Evolutionary conservation across 1,140 invertebrate genomes (phyloP), one percentile per base, ranked within the genome.

Genomic region (Monochamus saltuarius): DNA sequence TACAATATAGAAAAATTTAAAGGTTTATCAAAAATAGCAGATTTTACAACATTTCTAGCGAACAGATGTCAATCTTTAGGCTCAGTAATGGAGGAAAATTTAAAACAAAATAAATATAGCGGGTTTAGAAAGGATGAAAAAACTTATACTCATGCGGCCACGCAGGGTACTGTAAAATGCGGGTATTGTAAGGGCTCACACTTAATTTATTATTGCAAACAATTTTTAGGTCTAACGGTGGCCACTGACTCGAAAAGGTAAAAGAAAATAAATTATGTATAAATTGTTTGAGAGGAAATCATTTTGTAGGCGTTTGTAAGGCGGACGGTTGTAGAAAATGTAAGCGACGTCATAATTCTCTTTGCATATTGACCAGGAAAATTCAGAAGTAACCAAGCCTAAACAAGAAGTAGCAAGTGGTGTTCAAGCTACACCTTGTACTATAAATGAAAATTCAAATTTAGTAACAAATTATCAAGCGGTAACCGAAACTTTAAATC

Each of bases 151-250:
- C 22, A 11, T 50, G 22, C 22, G 22, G 22, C 22, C 2, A 29
- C 6, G 22, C 22, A 29, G 22, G 22, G 22, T 29, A 29, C 22
- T 29, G 22, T 29, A 29, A 29, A 29, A 29, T 29, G 22, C 22
- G 22, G 22, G 6, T 29, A 29, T 29, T 50, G 47, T 50, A 50
- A 50, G 29, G 16, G 22, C 29, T 34, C 16, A 34, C 47, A 50
- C 22, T 17, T 19, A 7, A 50, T 29, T 50, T 50, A 19, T 50
- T 22, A 22, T 11, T 50, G 47, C 29, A 11, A 29, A 50, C 8
- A 29, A 22, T 50, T 50, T 10, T 13, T 50, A 34, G 10, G 29
- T 29, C 14, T 50, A 22, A 2, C 16, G 2, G 22, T 50, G 22
- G 11, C 7, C 1, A 22, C 17, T 22, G 47, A 17, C 35, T 50